Evolutionary conservation across 2,888 invertebrate genomes (phyloP).

Genomic region (Tetrapedia diversipes): DNA sequence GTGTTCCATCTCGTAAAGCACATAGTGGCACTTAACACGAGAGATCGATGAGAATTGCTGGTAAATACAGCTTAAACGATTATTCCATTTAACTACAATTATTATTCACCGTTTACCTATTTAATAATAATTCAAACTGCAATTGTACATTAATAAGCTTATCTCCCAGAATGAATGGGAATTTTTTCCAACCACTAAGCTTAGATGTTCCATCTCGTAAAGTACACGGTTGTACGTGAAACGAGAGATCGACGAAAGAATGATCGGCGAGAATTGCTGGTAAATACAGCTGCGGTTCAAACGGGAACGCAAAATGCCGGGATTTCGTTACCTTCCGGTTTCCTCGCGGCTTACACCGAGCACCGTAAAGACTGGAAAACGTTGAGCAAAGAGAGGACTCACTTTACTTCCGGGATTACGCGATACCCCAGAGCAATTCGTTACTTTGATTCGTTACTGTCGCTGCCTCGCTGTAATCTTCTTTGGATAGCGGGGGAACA

Average conservation of each 20-base stretch:
- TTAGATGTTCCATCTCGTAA: no score
- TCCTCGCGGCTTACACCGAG: neutral
- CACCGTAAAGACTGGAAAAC: neutral
- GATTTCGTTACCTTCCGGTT: constrained; percentile 11
- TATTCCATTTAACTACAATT: no score
- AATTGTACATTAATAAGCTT: no score
- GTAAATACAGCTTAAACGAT: neutral
- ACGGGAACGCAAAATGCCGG: constrained; percentile 1
- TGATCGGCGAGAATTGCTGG: neutral
- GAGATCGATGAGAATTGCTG: constrained; percentile 1
- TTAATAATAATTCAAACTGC: no score
- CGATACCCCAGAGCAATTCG: constrained; percentile 12
- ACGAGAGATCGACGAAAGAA: constrained; percentile 2
- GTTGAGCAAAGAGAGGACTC: constrained; percentile 17
- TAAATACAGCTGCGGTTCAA: neutral
- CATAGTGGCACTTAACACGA: no score
- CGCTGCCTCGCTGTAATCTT: constrained; percentile 24
- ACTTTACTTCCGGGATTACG: constrained; percentile 28
- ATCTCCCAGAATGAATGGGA: no score
- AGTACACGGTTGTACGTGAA: no score
- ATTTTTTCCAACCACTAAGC: no score
- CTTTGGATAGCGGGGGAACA: neutral
- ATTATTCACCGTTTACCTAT: no score
- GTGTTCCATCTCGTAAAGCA: no score
- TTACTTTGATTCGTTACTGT: constrained; percentile 42